phyloP scores from a whole-genome alignment of 1,140 invertebrate species.

The Calephelis nemesis region DNA sequence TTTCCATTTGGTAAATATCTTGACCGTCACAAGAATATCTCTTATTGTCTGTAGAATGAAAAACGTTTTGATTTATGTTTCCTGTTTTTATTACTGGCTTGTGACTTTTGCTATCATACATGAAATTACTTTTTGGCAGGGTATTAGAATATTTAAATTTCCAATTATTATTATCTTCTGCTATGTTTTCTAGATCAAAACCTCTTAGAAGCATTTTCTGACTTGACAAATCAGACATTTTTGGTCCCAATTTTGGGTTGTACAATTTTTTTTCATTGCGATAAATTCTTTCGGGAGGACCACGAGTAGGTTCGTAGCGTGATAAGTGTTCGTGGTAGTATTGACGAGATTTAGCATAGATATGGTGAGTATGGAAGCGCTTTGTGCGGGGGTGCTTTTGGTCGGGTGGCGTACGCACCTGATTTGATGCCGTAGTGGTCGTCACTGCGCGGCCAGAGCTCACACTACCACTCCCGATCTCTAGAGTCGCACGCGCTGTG shows the following conservation, averaged over 20 bases:
- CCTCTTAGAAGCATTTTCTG: neutral
- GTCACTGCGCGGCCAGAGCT: conserved; percentile 72
- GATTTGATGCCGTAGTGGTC: conserved; percentile 73
- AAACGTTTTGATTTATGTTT: too few species aligned
- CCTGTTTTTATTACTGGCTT: too few species aligned
- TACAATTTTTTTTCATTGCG: conserved; percentile 7
- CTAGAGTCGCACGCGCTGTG: conserved; percentile 80
- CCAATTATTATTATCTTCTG: neutral
- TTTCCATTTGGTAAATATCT: too few species aligned
- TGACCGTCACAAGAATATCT: too few species aligned
- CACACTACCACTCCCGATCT: conserved; percentile 74
- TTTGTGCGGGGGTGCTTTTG: conserved; percentile 17
- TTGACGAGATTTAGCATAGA: neutral
- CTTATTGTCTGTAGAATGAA: too few species aligned
- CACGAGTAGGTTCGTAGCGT: conserved; percentile 11
- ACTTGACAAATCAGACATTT: neutral
- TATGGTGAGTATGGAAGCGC: conserved; percentile 4
- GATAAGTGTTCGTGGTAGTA: neutral
- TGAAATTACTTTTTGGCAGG: neutral
- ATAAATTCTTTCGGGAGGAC: conserved; percentile 19
- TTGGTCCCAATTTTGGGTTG: neutral
- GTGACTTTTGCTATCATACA: neutral
- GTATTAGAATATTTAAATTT: neutral
- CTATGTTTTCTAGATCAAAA: neutral
- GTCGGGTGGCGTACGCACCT: conserved; percentile 60